Conservation (phyloP, 2,113 vertebrate species). For the Trichomycterus rosablanca region DNA sequence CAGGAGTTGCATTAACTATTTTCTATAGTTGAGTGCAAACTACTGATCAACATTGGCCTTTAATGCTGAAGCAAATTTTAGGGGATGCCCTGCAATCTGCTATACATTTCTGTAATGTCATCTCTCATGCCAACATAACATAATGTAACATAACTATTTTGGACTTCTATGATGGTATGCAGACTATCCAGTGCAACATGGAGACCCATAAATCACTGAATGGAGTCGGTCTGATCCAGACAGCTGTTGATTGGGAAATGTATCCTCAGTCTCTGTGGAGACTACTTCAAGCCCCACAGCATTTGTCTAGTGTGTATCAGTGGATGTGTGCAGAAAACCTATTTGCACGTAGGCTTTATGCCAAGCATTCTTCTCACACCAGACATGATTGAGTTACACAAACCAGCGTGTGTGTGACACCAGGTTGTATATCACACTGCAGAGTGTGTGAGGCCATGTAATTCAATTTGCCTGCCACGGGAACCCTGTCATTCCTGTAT, state of each 20-base stretch:
- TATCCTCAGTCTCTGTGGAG: conserved; percentile 39
- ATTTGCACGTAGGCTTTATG: conserved; percentile 62
- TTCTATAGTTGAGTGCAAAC: too few species aligned
- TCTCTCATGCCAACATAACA: neutral
- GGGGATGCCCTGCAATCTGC: too few species aligned
- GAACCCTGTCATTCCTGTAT: conserved; percentile 32
- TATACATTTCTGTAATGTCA: conserved; percentile 10
- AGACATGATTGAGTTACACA: conserved; percentile 65
- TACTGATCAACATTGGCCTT: too few species aligned
- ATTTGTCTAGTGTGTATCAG: conserved; percentile 33
- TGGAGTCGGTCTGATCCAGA: conserved; percentile 27
- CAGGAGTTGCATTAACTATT: too few species aligned
- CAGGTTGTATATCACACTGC: conserved; percentile 61
- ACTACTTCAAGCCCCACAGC: conserved; percentile 9
- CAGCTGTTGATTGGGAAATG: conserved; percentile 41
- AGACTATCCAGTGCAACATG: conserved; percentile 12
- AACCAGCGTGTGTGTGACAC: conserved; percentile 49
- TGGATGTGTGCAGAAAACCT: conserved; percentile 51
- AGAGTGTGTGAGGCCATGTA: conserved; percentile 62
- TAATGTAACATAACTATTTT: neutral
- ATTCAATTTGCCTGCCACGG: conserved; percentile 49
- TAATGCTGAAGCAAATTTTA: too few species aligned
- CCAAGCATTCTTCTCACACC: conserved; percentile 67
- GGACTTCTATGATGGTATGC: conserved; percentile 4
- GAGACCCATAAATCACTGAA: conserved; percentile 29